Percentiles rank a stretch among this genome's conserved stretches.
These are phyloP conservation scores for Perizoma affinitatum DNA, from an alignment of 2,888 invertebrate species.

Conservation along the genomic window DNA sequence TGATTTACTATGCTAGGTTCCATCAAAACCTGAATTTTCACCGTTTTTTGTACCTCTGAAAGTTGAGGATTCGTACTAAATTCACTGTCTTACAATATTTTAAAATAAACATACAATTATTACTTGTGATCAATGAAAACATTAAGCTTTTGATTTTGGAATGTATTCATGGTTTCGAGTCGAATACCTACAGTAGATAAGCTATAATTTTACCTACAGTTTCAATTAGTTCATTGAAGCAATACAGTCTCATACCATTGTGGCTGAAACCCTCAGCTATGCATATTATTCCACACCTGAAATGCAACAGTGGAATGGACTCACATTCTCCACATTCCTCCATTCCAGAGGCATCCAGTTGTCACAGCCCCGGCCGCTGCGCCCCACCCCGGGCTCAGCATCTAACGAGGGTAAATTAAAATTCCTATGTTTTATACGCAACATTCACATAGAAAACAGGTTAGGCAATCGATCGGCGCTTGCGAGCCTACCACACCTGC, in stretches of 20 bases:
- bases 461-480: conserved; percentile 7
- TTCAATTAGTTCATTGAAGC: too few relatives aligned
- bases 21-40: too few relatives aligned
- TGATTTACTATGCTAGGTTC: too few relatives aligned
- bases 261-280: not conserved
- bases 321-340: conserved; percentile 8
- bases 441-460: conserved; percentile 34
- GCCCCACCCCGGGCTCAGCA: conserved; percentile 29
- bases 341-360: conserved; percentile 23
- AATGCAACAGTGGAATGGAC: conserved; percentile 12
- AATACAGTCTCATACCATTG: not conserved
- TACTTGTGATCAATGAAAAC: too few relatives aligned
- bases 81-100: too few relatives aligned
- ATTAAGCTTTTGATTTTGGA: too few relatives aligned
- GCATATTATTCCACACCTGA: conserved; percentile 16
- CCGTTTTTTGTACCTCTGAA: too few relatives aligned
- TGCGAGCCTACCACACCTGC: not conserved
- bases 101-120: too few relatives aligned
- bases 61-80: too few relatives aligned
- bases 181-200: too few relatives aligned
- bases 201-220: too few relatives aligned
- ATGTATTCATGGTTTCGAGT: too few relatives aligned
- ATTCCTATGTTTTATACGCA: conserved; percentile 66
- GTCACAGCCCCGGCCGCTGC: conserved; percentile 29
- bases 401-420: conserved; percentile 77